Base-by-base conservation (phyloP, 2,797 vertebrate genomes). In the Kryptolebias ocellatus region DNA sequence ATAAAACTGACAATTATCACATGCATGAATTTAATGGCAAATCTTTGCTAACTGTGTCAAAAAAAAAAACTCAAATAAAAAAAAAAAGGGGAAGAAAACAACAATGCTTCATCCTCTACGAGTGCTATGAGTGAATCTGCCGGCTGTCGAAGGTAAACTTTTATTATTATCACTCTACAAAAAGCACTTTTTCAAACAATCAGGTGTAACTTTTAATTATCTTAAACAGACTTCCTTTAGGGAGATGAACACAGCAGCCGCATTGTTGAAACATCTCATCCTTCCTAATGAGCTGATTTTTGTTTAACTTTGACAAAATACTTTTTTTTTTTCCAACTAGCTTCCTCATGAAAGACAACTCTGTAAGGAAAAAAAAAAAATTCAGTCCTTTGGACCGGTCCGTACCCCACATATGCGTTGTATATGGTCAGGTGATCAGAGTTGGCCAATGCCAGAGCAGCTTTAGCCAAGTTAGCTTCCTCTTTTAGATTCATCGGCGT, bases 341-440 rank as follows among this genome's bases (percentile, higher is more conserved):
- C 4, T 20, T 18, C 10, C 15, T 7, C n/a, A 49, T 18, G 2
- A 18, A 49, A 49, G 3, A 3, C 8, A 49, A 14, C 4, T n/a
- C 17, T 46, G 4, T 46, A 7, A 46, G 5, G 16, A 17, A 46
- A 44, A 44, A n/a, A n/a, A 5, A n/a, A 17, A 49, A 18, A 18
- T 34, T 11, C 6, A 47, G 46, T 4, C 17, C 9, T 56, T 12
- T n/a, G 45, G 14, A 60, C 4, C 29, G 14, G 24, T 31, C 46
- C 74, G 65, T 94, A 98, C 98, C 97, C 96, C 9, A 95, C 72
- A 56, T 98, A 99, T 17, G 97, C 96, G 0, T 93, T 96, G 89
- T 97, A 99, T 84, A 99, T 96, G 0, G 97, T 98, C 83, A 99
- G 90, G 70, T 99, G 98, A 82, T 99, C 98, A 0, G 98, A 99